Percentiles rank a stretch among this genome's conserved stretches.
Evolutionary conservation across 2,797 vertebrate genomes (phyloP).

Genomic region (Pipistrellus pipistrellus): DNA sequence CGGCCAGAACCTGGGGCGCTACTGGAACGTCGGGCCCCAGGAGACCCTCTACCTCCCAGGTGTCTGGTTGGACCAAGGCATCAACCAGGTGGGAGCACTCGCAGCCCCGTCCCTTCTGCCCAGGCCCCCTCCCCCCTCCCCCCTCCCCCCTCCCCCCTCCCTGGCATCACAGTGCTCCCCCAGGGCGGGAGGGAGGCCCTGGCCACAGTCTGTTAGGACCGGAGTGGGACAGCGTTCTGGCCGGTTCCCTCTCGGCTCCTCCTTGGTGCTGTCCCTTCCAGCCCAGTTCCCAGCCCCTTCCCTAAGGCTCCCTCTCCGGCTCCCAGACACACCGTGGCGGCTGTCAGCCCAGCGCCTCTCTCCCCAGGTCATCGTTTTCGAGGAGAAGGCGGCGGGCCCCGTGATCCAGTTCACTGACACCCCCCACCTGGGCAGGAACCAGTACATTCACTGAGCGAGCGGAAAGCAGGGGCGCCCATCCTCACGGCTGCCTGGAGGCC

Average conservation of each 20-base stretch:
- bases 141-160: background rate
- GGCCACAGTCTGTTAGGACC: background rate
- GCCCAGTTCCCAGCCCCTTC: background rate
- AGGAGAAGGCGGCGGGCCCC: conserved; percentile 92
- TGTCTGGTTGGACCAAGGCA: conserved; percentile 92
- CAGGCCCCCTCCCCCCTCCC: background rate
- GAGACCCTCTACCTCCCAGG: conserved; percentile 95
- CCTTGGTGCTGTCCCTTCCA: background rate
- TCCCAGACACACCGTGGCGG: background rate
- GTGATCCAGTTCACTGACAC: conserved; percentile 92
- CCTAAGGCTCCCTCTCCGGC: background rate
- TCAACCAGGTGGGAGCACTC: conserved; percentile 92
- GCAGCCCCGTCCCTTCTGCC: background rate
- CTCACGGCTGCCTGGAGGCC: background rate
- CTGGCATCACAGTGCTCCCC: background rate
- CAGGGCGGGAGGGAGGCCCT: background rate
- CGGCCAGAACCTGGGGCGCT: conserved; percentile 94
- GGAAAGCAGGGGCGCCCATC: background rate
- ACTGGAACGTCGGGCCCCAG: conserved; percentile 97
- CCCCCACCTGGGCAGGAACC: conserved; percentile 93
- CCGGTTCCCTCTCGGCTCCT: background rate
- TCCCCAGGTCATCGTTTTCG: conserved; percentile 94
- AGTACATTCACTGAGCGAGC: conserved; percentile 90
- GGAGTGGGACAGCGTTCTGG: background rate
- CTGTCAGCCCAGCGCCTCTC: background rate